Evolutionary conservation across 1,140 invertebrate species (phyloP).

Genomic region (Teleopsis dalmanni): DNA sequence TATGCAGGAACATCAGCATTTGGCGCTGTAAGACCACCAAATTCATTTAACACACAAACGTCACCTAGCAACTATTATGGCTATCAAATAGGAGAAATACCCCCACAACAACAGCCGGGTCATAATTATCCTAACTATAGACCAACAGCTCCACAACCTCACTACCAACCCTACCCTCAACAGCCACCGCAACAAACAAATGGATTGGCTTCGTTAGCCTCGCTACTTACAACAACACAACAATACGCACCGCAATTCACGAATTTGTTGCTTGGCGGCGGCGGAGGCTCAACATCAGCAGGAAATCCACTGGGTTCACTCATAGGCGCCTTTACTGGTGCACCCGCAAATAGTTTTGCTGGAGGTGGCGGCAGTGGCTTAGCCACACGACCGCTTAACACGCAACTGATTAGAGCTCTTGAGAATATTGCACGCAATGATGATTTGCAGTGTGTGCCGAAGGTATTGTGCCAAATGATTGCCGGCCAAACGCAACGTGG

Average conservation of each 20-base stretch:
- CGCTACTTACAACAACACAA: slow-evolving; percentile 27
- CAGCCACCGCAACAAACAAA: slow-evolving; percentile 1
- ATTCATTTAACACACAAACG: slow-evolving; percentile 13
- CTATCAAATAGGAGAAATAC: slow-evolving; percentile 40
- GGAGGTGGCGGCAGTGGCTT: slow-evolving; percentile 17
- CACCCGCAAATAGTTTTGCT: neutral
- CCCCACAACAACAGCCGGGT: slow-evolving; percentile 15
- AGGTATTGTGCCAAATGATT: slow-evolving; percentile 68
- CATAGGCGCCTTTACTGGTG: slow-evolving; percentile 17
- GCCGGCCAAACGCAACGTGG: slow-evolving; percentile 50
- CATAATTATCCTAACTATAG: slow-evolving; percentile 4
- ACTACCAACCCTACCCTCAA: slow-evolving; percentile 3
- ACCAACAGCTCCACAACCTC: slow-evolving; percentile 7
- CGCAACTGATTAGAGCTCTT: slow-evolving; percentile 51
- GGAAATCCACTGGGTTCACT: slow-evolving; percentile 9
- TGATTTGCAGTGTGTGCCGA: slow-evolving; percentile 66
- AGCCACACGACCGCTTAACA: slow-evolving; percentile 35
- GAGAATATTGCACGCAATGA: slow-evolving; percentile 66
- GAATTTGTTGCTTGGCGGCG: slow-evolving; percentile 31
- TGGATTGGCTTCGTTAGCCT: slow-evolving; percentile 32
- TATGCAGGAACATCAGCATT: slow-evolving; percentile 8
- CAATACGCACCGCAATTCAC: slow-evolving; percentile 42
- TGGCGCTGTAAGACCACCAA: slow-evolving; percentile 17
- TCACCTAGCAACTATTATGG: slow-evolving; percentile 35
- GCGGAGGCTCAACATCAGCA: slow-evolving; percentile 11